Base-by-base conservation (phyloP, 2,888 invertebrate species). In the Cataglyphis altisquamis region DNA sequence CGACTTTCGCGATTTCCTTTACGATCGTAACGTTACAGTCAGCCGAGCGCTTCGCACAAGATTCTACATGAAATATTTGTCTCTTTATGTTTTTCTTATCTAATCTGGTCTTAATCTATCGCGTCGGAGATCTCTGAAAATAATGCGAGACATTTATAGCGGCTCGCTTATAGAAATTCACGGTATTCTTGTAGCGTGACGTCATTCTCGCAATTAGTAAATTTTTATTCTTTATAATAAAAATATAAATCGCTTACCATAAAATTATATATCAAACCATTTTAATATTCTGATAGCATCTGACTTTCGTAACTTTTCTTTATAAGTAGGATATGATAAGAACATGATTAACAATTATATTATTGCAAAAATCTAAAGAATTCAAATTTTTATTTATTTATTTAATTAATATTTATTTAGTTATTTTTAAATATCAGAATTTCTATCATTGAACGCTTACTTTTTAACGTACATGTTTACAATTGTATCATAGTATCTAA, bases 71-170 rank as follows among this genome's bases (percentile, higher is more conserved):
- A 78, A 60, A 68, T 68, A 78, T 78, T 78, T 68, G 68, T 78
- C 45, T 68, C 45, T 78, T 60, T 36, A 78, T 45, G 18, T 68
- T 78, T 67, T 41, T 36, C 45, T 78, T 78, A 78, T 78, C 78
- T 78, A 78, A 68, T 78, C 78, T 68, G 36, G 21, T 21, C 15
- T 60, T 78, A 78, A 68, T 78, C 68, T 60, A 45, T 68, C 45
- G 29, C n/a, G 55, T 15, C 39, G 60, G 12, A 45, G 41, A 68
- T 78, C 68, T 78, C 18, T 12, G 21, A 68, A 25, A 78, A 60
- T 66, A 77, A 66, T 36, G 21, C 1, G 18, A 36, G 32, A 36
- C 41, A 18, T 57, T 57, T 57, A 41, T 64, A 75, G 73, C 18
- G 10, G 45, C 29, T 67, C 15, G 32, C 21, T 68, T 60, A 25